phyloP scores from a whole-genome alignment of 2,113 vertebrate genomes.

The Peromyscus californicus region DNA sequence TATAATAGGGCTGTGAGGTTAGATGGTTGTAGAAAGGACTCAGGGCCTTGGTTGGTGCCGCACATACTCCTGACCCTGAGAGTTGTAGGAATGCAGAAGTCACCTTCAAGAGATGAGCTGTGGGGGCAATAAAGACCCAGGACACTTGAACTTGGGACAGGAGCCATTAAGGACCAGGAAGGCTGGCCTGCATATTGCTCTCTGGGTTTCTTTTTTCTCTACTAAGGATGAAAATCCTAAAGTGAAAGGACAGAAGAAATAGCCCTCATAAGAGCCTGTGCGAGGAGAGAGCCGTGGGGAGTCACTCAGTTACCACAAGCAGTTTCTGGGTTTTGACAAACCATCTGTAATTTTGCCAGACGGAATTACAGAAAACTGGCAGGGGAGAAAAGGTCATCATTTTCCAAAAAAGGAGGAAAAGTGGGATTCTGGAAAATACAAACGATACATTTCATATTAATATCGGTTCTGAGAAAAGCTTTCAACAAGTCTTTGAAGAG shows the following conservation, averaged over 20 bases:
- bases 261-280: not conserved
- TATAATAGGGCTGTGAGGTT: accelerated
- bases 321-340: not conserved
- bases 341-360: not conserved
- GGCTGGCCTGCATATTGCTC: not conserved
- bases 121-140: not conserved
- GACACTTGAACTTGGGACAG: not conserved
- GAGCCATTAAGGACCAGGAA: not conserved
- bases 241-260: not conserved
- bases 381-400: slow-evolving; percentile 37
- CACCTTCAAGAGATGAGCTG: not conserved
- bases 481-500: slow-evolving; percentile 48
- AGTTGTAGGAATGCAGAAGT: not conserved
- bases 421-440: slow-evolving; percentile 12
- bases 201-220: not conserved
- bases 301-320: accelerated
- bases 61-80: not conserved
- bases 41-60: accelerated
- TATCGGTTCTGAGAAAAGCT: slow-evolving; percentile 55
- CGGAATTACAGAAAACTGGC: slow-evolving; percentile 14
- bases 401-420: slow-evolving; percentile 18
- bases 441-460: not conserved
- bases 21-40: too few relatives aligned
- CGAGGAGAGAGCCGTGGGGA: not conserved
- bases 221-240: not conserved